phyloP scores from a whole-genome alignment of 1,140 invertebrate species.

The Chelonus insularis region DNA sequence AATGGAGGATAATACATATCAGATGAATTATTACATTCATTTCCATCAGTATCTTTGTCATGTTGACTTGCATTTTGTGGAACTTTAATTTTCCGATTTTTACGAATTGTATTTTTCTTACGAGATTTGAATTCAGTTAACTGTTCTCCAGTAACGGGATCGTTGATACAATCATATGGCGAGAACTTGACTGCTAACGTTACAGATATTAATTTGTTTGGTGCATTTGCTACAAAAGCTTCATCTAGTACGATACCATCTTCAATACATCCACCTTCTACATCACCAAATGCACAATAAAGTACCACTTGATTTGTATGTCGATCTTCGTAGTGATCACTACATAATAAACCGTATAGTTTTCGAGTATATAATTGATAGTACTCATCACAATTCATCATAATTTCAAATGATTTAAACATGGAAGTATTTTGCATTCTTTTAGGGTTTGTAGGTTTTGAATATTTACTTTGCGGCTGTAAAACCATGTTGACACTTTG shows the following conservation, averaged over 20 bases:
- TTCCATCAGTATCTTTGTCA: background rate
- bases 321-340: background rate
- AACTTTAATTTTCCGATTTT: too few relatives aligned
- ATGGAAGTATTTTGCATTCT: constrained; percentile 1
- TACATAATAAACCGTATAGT: background rate
- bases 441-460: background rate
- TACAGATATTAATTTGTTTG: background rate
- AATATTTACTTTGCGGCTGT: background rate
- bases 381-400: background rate
- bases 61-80: too few relatives aligned
- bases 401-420: background rate
- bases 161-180: background rate
- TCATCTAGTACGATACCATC: background rate
- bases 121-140: too few relatives aligned
- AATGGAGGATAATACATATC: background rate
- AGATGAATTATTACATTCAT: background rate
- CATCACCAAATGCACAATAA: constrained; percentile 1
- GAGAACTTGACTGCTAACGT: background rate
- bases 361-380: background rate
- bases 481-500: background rate
- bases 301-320: background rate
- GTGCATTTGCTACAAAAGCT: background rate
- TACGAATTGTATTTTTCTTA: too few relatives aligned
- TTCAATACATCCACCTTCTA: background rate
- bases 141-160: too few relatives aligned